A percentile compares a stretch with the other conserved stretches of the same genome.
Conservation (phyloP, 2,888 invertebrate genomes). For the Agapostemon virescens region DNA sequence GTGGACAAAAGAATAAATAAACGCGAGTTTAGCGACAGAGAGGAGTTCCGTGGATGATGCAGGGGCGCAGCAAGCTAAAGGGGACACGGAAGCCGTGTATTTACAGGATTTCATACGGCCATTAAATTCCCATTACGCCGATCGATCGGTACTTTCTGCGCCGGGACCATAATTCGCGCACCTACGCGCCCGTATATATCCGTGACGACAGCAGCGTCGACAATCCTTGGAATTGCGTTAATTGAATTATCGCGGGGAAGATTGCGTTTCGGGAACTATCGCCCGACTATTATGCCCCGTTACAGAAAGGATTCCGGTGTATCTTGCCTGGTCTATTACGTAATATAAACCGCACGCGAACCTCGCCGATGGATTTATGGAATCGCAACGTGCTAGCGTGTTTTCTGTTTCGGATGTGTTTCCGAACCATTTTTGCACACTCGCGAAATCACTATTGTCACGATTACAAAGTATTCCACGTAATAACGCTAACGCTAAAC, state of each 20-base stretch:
- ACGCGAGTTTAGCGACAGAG: background rate
- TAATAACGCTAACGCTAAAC: no score
- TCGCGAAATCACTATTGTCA: background rate
- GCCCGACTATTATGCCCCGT: conserved; percentile 11
- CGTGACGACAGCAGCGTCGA: conserved; percentile 37
- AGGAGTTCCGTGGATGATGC: conserved; percentile 4
- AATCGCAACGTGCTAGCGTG: conserved; percentile 9
- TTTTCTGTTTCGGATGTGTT: background rate
- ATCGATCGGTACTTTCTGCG: conserved; percentile 65
- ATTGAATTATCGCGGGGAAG: conserved; percentile 53
- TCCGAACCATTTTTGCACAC: background rate
- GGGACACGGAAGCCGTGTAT: conserved; percentile 48
- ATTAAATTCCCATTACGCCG: conserved; percentile 70
- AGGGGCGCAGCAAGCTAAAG: background rate
- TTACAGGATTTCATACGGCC: conserved; percentile 65
- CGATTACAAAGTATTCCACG: background rate
- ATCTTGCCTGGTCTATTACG: conserved; percentile 20
- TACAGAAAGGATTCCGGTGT: conserved; percentile 5
- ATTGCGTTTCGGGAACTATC: conserved; percentile 41
- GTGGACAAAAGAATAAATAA: conserved; percentile 7
- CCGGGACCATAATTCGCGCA: conserved; percentile 47
- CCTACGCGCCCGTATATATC: conserved; percentile 38
- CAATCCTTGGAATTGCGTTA: conserved; percentile 54
- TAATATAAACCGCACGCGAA: conserved; percentile 16
- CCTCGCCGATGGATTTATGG: conserved; percentile 7